A percentile compares a stretch with the other conserved stretches of the same genome.
Conservation (phyloP, 2,113 vertebrate genomes). For the Ia io region DNA sequence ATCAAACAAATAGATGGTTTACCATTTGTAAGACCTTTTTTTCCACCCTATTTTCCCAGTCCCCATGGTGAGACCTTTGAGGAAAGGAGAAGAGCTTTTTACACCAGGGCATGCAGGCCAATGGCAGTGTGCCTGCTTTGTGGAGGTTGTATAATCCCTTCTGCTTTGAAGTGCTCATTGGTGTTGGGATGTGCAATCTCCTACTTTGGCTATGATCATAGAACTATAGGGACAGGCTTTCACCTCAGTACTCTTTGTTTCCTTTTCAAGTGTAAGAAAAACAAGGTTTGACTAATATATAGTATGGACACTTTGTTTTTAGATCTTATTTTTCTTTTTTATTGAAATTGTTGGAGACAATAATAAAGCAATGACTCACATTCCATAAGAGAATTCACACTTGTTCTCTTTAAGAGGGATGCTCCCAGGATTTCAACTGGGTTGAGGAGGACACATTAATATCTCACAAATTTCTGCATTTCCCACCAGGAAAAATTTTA, state of each 20-base stretch:
- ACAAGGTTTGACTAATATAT: background rate
- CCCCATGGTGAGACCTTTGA: slow-evolving; percentile 11
- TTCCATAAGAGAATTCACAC: background rate
- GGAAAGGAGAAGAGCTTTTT: background rate
- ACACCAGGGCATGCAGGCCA: background rate
- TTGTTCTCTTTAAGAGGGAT: background rate
- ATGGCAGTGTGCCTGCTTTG: background rate
- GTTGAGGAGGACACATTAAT: background rate
- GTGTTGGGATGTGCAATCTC: background rate
- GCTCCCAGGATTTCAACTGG: background rate
- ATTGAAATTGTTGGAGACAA: background rate
- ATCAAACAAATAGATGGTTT: background rate
- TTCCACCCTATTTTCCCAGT: slow-evolving; percentile 1
- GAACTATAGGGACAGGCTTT: slow-evolving; percentile 5
- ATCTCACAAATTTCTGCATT: background rate
- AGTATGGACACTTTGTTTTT: background rate
- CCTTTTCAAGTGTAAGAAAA: slow-evolving; percentile 19
- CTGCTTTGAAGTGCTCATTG: slow-evolving; percentile 33
- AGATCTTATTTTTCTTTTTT: background rate
- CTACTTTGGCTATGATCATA: background rate
- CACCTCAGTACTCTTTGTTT: background rate
- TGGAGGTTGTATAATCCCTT: background rate
- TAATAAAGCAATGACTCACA: background rate
- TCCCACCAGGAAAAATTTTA: background rate
- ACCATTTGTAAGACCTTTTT: background rate